phyloP scores from a whole-genome alignment of 2,797 vertebrate species.

The Pachyuromys duprasi region DNA sequence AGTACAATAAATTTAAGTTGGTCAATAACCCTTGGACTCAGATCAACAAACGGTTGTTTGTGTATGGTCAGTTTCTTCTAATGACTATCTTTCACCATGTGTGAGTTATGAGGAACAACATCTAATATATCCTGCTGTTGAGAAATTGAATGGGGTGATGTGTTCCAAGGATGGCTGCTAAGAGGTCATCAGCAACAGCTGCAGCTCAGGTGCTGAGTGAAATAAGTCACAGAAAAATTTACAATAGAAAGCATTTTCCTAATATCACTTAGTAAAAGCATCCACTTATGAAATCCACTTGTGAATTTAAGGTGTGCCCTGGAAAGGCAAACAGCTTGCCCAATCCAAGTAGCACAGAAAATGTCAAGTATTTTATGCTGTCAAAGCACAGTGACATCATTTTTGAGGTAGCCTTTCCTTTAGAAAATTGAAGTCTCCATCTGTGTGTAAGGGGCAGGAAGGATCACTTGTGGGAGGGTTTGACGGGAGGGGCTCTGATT shows the following conservation, averaged over 20 bases:
- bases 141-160: slow-evolving; percentile 78
- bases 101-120: slow-evolving; percentile 79
- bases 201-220: slow-evolving; percentile 76
- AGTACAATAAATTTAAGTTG: slow-evolving; percentile 73
- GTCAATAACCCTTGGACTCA: slow-evolving; percentile 77
- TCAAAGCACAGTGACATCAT: slow-evolving; percentile 69
- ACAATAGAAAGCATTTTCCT: slow-evolving; percentile 82
- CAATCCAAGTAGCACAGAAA: slow-evolving; percentile 76
- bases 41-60: slow-evolving; percentile 75
- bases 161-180: slow-evolving; percentile 80
- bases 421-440: slow-evolving; percentile 65
- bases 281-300: slow-evolving; percentile 73
- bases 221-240: slow-evolving; percentile 83
- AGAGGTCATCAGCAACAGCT: slow-evolving; percentile 76
- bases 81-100: slow-evolving; percentile 82
- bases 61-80: slow-evolving; percentile 78
- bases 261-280: slow-evolving; percentile 77
- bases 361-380: slow-evolving; percentile 70
- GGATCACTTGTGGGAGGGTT: slow-evolving; percentile 27
- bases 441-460: slow-evolving; percentile 31
- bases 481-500: neutral
- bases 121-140: slow-evolving; percentile 78
- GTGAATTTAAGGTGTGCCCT: slow-evolving; percentile 73
- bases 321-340: slow-evolving; percentile 80
- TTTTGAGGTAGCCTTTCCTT: slow-evolving; percentile 59